Evolutionary conservation across 2,113 vertebrate genomes (phyloP), one percentile per base, ranked within the genome.

Genomic region (Macquaria ambigua): DNA sequence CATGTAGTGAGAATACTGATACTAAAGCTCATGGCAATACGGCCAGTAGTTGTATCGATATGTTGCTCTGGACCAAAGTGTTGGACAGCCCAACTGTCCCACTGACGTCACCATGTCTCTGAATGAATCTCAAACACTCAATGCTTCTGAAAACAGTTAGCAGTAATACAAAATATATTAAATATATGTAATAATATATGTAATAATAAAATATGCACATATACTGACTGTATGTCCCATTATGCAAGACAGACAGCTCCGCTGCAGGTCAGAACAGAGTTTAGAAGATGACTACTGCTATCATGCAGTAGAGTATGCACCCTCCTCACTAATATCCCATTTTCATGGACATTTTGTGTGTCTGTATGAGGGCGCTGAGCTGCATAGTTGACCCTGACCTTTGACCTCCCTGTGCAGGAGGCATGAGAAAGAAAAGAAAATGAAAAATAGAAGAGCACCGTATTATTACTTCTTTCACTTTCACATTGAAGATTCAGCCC

Each of bases 401-500:
- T 37, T n/a, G 37, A 66, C 37, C 52, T 53, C 52, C 52, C 52
- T 53, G 52, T 53, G 66, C 34, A 73, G 11, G 52, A 5, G 5
- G 9, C 39, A 61, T 28, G 23, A 48, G 10, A 31, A 31, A 31
- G 28, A 31, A 31, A 31, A 31, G 28, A 31, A 31, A 31, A 31
- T 31, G 28, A 6, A 58, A 37, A 71, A 21, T 9, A 64, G 3
- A 8, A 34, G n/a, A 71, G 67, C 12, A 39, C 25, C 28, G 12
- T 34, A n/a, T 75, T 37, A 55, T 28, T 66, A 71, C 50, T 71
- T 18, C 58, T 74, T 66, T 58, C n/a, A 56, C 58, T 74, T 66
- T 58, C n/a, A 56, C 28, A 21, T 18, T 64, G 20, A 58, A 67
- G 12, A 52, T 21, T 37, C 62, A 69, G 14, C 1, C 9, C 6